A percentile compares a stretch with the other conserved stretches of the same genome.
Evolutionary conservation across 2,888 invertebrate species (phyloP).

Genomic region (Bimastos eiseni): DNA sequence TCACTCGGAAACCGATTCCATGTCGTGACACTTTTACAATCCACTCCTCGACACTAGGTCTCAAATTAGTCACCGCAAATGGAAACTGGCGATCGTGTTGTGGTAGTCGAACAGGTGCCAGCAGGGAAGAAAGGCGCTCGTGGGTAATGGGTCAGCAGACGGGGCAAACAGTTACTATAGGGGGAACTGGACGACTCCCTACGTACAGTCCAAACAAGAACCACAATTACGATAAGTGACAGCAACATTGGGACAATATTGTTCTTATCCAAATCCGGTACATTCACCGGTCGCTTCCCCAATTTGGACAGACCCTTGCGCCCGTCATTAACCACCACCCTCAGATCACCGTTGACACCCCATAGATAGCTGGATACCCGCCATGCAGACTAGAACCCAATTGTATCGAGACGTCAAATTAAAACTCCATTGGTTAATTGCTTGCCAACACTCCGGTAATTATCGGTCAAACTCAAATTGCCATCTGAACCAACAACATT

Average conservation of each 20-base stretch:
- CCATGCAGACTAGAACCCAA: neutral
- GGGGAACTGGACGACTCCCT: neutral
- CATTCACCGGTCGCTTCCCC: neutral
- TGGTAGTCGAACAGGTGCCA: neutral
- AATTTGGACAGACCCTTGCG: neutral
- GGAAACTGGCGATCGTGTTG: neutral
- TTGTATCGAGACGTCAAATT: constrained; percentile 3
- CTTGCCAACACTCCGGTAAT: neutral
- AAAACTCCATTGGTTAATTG: neutral
- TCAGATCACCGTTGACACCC: neutral
- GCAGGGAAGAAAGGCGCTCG: neutral
- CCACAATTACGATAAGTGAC: neutral
- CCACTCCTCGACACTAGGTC: neutral
- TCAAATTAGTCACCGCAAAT: constrained; percentile 4
- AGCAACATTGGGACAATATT: constrained; percentile 4
- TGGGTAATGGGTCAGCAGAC: neutral
- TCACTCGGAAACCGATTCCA: neutral
- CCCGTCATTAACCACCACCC: neutral
- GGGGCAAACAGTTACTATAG: neutral
- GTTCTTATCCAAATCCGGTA: neutral
- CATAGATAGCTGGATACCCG: neutral
- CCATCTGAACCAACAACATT: neutral
- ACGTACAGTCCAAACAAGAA: neutral
- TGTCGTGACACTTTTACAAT: neutral
- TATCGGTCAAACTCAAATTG: neutral